Evolutionary conservation across 2,113 vertebrate genomes (phyloP), one percentile per base, ranked within the genome.

Genomic region (Mirza zaza): DNA sequence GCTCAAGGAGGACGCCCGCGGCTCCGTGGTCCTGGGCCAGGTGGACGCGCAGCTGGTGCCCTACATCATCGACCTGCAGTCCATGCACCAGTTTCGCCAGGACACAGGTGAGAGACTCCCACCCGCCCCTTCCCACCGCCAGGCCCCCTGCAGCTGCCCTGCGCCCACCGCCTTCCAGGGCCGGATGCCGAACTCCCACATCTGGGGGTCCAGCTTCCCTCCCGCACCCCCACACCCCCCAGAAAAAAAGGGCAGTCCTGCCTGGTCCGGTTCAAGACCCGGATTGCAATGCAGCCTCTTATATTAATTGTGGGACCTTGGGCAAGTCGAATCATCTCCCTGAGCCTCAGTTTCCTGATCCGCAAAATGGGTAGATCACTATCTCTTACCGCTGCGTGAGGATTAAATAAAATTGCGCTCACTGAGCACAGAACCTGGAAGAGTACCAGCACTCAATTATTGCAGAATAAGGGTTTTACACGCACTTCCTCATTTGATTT

Each of bases 81-180:
- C 99, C 98, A 99, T 99, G 99, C 99, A 99, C 95, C 99, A 99
- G 98, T 99, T 99, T 95, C 99, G 99, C 77, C 99, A 99, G 98
- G 99, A 99, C 97, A 99, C 99, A 85, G 99, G 99, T 99, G 98
- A 98, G 99, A 11, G n/a, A 1, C 61, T 20, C 15, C 25, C 0
- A 0, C 65, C 29, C 20, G 0, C 20, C 32, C 32, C 36, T 3
- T 13, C 8, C 3, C 4, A 3, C 2, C 1, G 3, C 27, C 23
- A 2, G 6, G 9, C 88, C 10, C 36, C 45, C 8, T 8, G 13
- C 27, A n/a, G 7, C 57, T 34, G 18, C 15, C 5, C 57, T 4
- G 25, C 34, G 29, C 10, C 18, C 79, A 1, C 50, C 52, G 9
- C 36, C 50, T 34, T 14, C 6, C 9, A 0, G 3, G 20, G n/a